These are phyloP conservation scores for Ochlodes sylvanus DNA, from an alignment of 2,888 invertebrate species.

Conservation along the genomic window DNA sequence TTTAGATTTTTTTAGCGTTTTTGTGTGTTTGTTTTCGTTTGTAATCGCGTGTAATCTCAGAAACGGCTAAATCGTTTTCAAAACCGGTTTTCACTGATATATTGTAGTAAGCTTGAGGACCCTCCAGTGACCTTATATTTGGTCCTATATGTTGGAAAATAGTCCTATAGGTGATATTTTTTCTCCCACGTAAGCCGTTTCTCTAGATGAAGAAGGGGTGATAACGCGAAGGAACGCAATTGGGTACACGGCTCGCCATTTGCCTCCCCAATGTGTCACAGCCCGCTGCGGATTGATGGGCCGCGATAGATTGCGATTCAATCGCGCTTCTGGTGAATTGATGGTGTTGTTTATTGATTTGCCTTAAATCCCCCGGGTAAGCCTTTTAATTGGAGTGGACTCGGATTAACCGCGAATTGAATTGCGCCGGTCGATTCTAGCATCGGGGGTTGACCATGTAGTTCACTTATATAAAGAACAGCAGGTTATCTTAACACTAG, in stretches of 20 bases:
- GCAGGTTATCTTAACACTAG: too few relatives aligned
- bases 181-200: not conserved
- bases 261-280: constrained; percentile 24
- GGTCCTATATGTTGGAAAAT: not conserved
- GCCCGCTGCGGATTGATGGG: constrained; percentile 18
- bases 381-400: not conserved
- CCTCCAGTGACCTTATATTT: too few relatives aligned
- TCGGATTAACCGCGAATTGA: not conserved
- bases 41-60: too few relatives aligned
- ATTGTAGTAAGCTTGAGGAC: too few relatives aligned
- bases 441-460: too few relatives aligned
- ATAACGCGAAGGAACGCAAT: too few relatives aligned
- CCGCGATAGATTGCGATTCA: constrained; percentile 16
- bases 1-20: too few relatives aligned
- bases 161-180: not conserved
- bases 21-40: too few relatives aligned
- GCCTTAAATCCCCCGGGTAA: not conserved
- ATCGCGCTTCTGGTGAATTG: constrained; percentile 18
- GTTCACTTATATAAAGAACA: too few relatives aligned
- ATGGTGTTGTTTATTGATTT: constrained; percentile 16
- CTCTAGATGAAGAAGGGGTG: too few relatives aligned
- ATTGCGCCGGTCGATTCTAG: not conserved
- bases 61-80: too few relatives aligned
- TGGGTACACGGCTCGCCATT: not conserved
- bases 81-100: too few relatives aligned